phyloP scores from a whole-genome alignment of 2,797 vertebrate genomes.

The Gadopsis marmoratus region DNA sequence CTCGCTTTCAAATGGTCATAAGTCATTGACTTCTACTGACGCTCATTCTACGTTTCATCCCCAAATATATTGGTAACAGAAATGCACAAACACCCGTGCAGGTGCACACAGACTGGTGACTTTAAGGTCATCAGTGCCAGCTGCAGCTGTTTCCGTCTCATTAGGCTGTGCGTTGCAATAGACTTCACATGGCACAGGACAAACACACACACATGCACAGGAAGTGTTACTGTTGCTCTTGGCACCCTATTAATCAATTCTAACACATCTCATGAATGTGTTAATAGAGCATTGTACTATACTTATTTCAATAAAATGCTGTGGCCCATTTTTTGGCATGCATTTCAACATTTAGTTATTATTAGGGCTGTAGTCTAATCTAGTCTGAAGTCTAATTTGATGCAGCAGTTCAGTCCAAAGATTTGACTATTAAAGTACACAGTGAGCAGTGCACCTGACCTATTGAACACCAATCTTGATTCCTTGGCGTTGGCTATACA shows the following conservation, averaged over 20 bases:
- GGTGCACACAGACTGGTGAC: neutral
- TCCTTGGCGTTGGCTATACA: neutral
- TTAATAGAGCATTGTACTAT: conserved; percentile 63
- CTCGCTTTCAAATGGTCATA: conserved; percentile 46
- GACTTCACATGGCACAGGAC: conserved; percentile 35
- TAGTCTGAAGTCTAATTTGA: conserved; percentile 18
- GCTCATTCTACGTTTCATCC: conserved; percentile 31
- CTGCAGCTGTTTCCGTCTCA: conserved; percentile 33
- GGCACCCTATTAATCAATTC: conserved; percentile 67
- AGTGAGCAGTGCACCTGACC: neutral
- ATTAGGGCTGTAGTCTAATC: conserved; percentile 41
- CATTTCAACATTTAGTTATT: conserved; percentile 55
- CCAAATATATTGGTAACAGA: conserved; percentile 12
- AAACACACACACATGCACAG: conserved; percentile 23
- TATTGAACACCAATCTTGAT: neutral
- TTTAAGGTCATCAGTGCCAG: conserved; percentile 15
- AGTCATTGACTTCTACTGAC: conserved; percentile 44
- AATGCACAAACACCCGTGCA: neutral
- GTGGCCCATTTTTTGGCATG: conserved; percentile 66
- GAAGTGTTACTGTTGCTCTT: conserved; percentile 60
- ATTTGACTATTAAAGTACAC: neutral
- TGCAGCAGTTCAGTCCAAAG: conserved; percentile 8
- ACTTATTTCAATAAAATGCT: conserved; percentile 59
- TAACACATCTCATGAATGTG: conserved; percentile 68
- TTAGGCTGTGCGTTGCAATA: conserved; percentile 29